Evolutionary conservation across 2,888 invertebrate species (phyloP).

Genomic region (Papilio gigon): DNA sequence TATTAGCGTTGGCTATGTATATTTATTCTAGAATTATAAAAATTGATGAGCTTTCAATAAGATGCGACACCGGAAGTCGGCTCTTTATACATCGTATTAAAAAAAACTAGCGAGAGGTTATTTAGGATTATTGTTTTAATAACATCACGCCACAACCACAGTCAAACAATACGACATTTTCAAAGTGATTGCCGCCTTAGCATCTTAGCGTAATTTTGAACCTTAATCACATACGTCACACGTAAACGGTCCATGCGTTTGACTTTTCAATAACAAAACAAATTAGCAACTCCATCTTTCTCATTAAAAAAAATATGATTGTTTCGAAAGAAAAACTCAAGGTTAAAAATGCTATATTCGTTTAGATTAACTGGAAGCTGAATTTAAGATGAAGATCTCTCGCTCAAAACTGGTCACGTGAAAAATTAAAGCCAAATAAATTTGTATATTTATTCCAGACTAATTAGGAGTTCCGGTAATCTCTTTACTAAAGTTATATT

Average conservation of each 20-base stretch:
- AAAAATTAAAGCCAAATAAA: not conserved
- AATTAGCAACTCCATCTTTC: too few relatives aligned
- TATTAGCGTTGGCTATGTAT: conserved; percentile 1
- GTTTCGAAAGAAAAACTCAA: too few relatives aligned
- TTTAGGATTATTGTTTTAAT: conserved; percentile 11
- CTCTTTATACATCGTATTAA: not conserved
- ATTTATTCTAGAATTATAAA: conserved; percentile 8
- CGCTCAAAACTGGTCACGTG: not conserved
- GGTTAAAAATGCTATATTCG: too few relatives aligned
- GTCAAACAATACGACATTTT: conserved; percentile 13
- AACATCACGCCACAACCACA: conserved; percentile 3
- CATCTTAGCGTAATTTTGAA: conserved; percentile 8
- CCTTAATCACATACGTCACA: conserved; percentile 13
- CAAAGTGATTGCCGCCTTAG: conserved; percentile 11
- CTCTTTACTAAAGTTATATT: not conserved
- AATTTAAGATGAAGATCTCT: not conserved
- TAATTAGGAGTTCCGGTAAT: not conserved
- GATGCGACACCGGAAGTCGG: conserved; percentile 10
- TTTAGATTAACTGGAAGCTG: not conserved
- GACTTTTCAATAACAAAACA: not conserved
- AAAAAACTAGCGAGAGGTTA: not conserved
- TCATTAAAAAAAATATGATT: not conserved
- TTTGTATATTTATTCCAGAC: not conserved
- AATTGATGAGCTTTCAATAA: not conserved
- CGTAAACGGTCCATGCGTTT: not conserved